Percentiles rank a stretch among this genome's conserved stretches.
phyloP scores from a whole-genome alignment of 2,113 vertebrate genomes.

The Penelope pileata region DNA sequence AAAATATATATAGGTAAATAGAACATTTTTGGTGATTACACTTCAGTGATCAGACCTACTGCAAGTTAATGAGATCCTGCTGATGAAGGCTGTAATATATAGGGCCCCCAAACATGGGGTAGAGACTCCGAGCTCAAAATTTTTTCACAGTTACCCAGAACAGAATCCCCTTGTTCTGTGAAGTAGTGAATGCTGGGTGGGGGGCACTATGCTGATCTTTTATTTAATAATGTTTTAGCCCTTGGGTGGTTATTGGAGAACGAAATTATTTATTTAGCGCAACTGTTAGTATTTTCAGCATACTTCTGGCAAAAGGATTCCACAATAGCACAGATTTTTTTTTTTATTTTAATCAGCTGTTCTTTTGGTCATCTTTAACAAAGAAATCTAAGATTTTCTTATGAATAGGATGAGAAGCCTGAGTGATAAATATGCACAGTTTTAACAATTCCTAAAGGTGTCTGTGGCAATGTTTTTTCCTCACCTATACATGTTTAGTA shows the following conservation, averaged over 20 bases:
- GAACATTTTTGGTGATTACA: neutral
- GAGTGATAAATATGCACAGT: neutral
- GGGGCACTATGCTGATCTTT: neutral
- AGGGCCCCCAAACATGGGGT: neutral
- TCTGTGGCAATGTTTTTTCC: neutral
- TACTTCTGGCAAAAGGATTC: neutral
- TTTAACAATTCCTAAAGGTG: neutral
- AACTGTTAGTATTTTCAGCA: neutral
- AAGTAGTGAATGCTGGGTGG: neutral
- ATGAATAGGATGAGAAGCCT: neutral
- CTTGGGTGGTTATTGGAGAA: neutral
- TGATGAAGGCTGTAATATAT: neutral
- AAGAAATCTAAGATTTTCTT: neutral
- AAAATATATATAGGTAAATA: neutral
- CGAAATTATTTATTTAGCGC: neutral
- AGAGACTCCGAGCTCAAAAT: neutral
- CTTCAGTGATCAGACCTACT: neutral
- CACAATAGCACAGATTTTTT: neutral
- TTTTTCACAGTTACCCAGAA: neutral
- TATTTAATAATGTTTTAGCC: neutral
- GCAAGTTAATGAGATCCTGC: neutral
- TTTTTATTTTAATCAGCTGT: neutral
- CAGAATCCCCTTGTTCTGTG: neutral
- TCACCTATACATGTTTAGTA: neutral
- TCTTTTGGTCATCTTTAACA: slow-evolving; percentile 13